These are phyloP conservation scores for Caenorhabditis becei DNA, from an alignment of 2,888 invertebrate species.

Conservation along the genomic window DNA sequence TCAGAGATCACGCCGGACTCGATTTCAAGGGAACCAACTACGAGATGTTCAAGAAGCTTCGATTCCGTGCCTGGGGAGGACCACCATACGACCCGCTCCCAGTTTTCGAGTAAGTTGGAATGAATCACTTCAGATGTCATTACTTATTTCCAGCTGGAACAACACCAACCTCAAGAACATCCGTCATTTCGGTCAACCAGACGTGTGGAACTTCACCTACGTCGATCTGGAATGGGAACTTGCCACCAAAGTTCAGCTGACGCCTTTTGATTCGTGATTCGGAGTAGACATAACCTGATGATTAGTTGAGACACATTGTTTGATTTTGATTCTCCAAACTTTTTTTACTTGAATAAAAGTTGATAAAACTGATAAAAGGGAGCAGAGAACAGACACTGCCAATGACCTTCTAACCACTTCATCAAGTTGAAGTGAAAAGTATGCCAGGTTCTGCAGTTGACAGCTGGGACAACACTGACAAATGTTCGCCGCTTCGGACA, in stretches of 20 bases:
- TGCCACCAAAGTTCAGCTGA: conserved; percentile 54
- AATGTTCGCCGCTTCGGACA: conserved; percentile 2
- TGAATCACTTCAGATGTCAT: too few species aligned
- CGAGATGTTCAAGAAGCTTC: conserved; percentile 82
- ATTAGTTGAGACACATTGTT: conserved; percentile 16
- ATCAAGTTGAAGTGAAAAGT: neutral
- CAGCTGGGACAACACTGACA: conserved; percentile 6
- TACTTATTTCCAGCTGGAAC: conserved; percentile 85
- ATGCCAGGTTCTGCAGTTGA: neutral
- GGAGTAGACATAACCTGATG: conserved; percentile 22
- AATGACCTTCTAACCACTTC: neutral
- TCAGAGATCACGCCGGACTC: conserved; percentile 87
- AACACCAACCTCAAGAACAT: conserved; percentile 85
- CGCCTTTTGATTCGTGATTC: conserved; percentile 27
- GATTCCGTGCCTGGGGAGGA: conserved; percentile 85
- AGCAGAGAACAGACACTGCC: too few species aligned
- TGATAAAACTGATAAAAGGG: too few species aligned
- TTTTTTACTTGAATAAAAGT: neutral
- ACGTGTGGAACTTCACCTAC: conserved; percentile 87
- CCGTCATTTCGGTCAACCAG: conserved; percentile 87
- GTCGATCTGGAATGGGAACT: conserved; percentile 82
- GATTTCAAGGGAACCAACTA: conserved; percentile 85
- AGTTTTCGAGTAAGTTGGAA: conserved; percentile 85
- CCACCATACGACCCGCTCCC: conserved; percentile 86
- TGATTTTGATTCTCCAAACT: neutral